Conservation (phyloP, 2,888 invertebrate genomes). For the Aphodius granarius region DNA sequence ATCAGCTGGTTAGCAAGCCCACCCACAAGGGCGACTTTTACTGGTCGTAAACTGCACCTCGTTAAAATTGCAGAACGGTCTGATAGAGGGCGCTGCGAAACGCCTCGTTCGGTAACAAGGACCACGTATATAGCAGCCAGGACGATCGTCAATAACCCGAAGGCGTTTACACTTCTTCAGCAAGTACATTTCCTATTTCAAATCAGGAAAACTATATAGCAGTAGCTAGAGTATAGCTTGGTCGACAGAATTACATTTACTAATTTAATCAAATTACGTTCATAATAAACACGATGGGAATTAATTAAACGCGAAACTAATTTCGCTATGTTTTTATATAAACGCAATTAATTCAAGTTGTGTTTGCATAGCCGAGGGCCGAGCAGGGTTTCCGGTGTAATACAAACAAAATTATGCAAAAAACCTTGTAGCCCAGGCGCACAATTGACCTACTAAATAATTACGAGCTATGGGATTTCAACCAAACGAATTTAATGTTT, state of each 20-base stretch:
- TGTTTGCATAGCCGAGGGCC: neutral
- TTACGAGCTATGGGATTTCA: neutral
- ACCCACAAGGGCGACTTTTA: constrained; percentile 17
- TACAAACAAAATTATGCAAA: neutral
- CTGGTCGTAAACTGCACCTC: constrained; percentile 20
- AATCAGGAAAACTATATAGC: too few relatives aligned
- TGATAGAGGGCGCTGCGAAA: constrained; percentile 17
- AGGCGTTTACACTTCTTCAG: neutral
- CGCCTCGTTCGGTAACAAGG: neutral
- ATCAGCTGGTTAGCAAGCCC: neutral
- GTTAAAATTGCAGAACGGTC: constrained; percentile 23
- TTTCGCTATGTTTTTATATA: neutral
- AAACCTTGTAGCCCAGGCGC: neutral
- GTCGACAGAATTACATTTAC: neutral
- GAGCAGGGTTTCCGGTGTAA: neutral
- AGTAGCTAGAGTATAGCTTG: too few relatives aligned
- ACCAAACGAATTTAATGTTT: neutral
- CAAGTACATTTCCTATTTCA: neutral
- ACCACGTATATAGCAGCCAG: neutral
- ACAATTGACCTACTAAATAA: neutral
- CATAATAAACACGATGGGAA: neutral
- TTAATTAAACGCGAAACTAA: neutral
- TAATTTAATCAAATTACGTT: neutral
- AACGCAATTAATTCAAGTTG: neutral
- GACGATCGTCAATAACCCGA: neutral